These are phyloP conservation scores for Pipistrellus kuhlii DNA, from an alignment of 2,797 vertebrate genomes.

Conservation along the genomic window DNA sequence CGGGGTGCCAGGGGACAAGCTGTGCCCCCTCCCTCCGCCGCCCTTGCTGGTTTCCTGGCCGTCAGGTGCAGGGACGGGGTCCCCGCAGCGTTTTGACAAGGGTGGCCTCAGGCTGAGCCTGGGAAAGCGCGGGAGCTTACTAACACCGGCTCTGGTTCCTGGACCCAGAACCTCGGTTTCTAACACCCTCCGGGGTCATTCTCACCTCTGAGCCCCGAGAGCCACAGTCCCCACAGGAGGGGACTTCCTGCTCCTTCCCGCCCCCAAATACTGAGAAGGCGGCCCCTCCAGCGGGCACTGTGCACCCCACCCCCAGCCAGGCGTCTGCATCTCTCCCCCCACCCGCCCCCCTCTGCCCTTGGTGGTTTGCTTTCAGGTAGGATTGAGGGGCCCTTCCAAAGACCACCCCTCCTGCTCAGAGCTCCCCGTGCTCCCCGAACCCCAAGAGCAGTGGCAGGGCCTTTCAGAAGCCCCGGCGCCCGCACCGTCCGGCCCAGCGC, in stretches of 20 bases:
- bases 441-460: fast-evolving
- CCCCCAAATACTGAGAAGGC: neutral
- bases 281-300: no score
- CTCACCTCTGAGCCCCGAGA: neutral
- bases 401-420: fast-evolving
- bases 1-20: neutral
- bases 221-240: fast-evolving
- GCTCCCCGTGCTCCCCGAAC: no score
- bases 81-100: neutral
- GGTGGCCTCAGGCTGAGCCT: neutral
- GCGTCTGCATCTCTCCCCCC: fast-evolving
- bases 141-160: neutral
- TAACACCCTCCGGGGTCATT: neutral
- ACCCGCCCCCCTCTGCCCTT: no score
- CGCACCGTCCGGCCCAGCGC: fast-evolving
- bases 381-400: neutral
- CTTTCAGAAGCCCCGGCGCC: neutral
- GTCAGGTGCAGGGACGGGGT: neutral
- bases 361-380: neutral
- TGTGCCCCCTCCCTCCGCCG: fast-evolving
- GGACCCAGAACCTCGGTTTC: neutral
- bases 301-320: fast-evolving
- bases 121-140: fast-evolving
- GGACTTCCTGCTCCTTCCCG: neutral
- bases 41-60: neutral